phyloP scores from a whole-genome alignment of 2,888 invertebrate genomes.

The Eustalomyia histrio region DNA sequence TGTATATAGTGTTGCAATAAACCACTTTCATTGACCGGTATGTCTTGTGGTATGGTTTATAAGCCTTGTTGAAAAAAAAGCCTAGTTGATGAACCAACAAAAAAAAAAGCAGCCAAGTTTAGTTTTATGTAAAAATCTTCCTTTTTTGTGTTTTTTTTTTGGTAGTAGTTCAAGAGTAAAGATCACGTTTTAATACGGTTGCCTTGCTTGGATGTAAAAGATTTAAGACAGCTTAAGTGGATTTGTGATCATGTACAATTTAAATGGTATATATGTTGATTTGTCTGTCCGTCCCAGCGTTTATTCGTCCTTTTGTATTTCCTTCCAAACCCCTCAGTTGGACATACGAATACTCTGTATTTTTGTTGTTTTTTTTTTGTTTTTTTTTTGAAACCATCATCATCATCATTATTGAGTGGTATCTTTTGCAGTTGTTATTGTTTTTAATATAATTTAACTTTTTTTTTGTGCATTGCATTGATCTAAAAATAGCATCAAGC shows the following conservation, averaged over 20 bases:
- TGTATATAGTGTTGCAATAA: slow-evolving; percentile 54
- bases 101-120: slow-evolving; percentile 32
- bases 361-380: no score
- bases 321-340: neutral
- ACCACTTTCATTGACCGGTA: slow-evolving; percentile 64
- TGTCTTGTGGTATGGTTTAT: slow-evolving; percentile 27
- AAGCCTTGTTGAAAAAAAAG: slow-evolving; percentile 12
- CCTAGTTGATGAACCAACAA: slow-evolving; percentile 40
- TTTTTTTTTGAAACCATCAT: slow-evolving; percentile 9
- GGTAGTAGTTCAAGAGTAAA: slow-evolving; percentile 61
- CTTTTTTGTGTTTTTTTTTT: slow-evolving; percentile 34
- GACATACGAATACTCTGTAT: slow-evolving; percentile 36
- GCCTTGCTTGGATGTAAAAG: slow-evolving; percentile 60
- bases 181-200: slow-evolving; percentile 63
- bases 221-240: slow-evolving; percentile 75
- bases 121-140: slow-evolving; percentile 60
- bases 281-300: slow-evolving; percentile 28
- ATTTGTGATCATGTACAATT: slow-evolving; percentile 68
- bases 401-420: slow-evolving; percentile 61
- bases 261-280: slow-evolving; percentile 60
- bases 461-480: slow-evolving; percentile 19
- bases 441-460: neutral
- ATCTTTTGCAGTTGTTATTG: slow-evolving; percentile 6
- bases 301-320: neutral
- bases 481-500: slow-evolving; percentile 57